Base-by-base conservation (phyloP, 1,140 invertebrate species). In the Diabrotica virgifera region DNA sequence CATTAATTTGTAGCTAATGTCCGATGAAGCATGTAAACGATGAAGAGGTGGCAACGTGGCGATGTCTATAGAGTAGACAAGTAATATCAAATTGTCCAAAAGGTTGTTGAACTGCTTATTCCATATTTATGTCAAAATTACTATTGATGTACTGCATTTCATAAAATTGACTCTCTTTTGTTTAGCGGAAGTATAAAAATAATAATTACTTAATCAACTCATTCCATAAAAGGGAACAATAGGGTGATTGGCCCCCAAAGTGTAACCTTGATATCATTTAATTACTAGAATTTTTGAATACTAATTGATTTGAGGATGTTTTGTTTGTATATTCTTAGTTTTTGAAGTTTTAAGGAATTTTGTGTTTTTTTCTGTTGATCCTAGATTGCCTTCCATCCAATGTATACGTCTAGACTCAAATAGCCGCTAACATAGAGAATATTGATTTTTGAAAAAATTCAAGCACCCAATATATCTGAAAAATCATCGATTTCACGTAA, bases 51-150 rank as follows among this genome's bases (percentile, higher is more conserved):
- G 40, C 40, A 46, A 46, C 40, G n/a, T 46, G 40, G 40, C 46
- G 6, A 40, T 40, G 50, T 60, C 40, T 60, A 24, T 24, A 50
- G 9, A 35, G 50, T 60, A 24, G 13, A 14, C 10, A 24, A 55
- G 35, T 14, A 24, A 55, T 51, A 52, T 60, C 40, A 50, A 50
- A 60, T 60, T 60, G 50, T 60, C 24, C 50, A 11, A 35, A 13
- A 60, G 59, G 59, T 60, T 60, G 40, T 52, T 60, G 59, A 60
- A 60, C 59, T 60, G 59, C 59, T 60, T 40, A 60, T 51, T 60
- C 59, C 59, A 51, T 60, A 60, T 51, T 60, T 52, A 52, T 60
- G 35, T 60, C 59, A 60, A 60, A 52, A 60, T 60, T 60, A 14
- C 35, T n/a, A 60, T 13, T 51, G 50, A 12, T 36, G 10, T 51